phyloP scores from a whole-genome alignment of 2,113 vertebrate species.

The Corythoichthys intestinalis region DNA sequence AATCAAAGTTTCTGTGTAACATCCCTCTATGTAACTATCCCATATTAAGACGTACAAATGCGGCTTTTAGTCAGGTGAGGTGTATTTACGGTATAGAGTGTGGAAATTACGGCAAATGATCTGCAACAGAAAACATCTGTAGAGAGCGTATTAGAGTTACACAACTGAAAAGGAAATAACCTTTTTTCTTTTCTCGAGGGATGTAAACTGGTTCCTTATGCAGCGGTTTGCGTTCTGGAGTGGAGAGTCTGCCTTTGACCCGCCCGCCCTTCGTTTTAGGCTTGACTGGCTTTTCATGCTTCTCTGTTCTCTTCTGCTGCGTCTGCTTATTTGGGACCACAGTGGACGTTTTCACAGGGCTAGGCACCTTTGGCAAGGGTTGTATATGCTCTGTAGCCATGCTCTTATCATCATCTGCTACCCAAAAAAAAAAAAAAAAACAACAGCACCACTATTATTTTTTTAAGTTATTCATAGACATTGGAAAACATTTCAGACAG shows the following conservation, averaged over 20 bases:
- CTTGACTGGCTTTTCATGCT: constrained; percentile 84
- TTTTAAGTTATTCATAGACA: neutral
- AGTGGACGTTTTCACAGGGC: constrained; percentile 66
- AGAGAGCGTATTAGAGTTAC: neutral
- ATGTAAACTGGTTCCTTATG: constrained; percentile 89
- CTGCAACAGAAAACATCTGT: neutral
- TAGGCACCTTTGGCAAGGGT: constrained; percentile 82
- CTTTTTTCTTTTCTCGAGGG: constrained; percentile 99
- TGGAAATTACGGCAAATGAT: neutral
- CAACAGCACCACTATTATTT: neutral
- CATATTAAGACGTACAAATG: no score
- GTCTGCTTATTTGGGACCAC: constrained; percentile 48
- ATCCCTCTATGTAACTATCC: no score
- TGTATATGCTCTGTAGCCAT: constrained; percentile 91
- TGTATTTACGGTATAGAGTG: no score
- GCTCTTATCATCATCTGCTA: constrained; percentile 93
- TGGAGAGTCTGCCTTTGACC: constrained; percentile 87
- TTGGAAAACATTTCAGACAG: neutral
- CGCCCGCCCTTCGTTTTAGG: constrained; percentile 82
- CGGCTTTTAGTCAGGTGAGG: no score
- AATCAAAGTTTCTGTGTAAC: no score
- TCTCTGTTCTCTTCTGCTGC: constrained; percentile 57
- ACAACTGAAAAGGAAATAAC: constrained; percentile 62
- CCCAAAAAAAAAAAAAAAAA: neutral
- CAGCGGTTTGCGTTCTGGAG: constrained; percentile 90